These are phyloP conservation scores for Elymnias hypermnestra DNA, from an alignment of 1,140 invertebrate species.

Conservation along the genomic window DNA sequence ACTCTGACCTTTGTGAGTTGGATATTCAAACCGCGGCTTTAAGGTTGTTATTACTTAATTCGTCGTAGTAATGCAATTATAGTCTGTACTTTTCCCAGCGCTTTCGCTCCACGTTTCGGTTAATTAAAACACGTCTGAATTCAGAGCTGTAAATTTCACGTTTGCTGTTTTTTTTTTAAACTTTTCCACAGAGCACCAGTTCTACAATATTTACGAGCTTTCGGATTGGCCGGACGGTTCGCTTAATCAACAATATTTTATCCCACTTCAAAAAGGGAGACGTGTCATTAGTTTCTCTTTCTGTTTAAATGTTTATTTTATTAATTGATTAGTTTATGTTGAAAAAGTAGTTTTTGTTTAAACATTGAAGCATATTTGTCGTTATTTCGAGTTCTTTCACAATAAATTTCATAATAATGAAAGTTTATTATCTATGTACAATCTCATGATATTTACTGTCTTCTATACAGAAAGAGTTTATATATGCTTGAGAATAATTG, in stretches of 20 bases:
- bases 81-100: conserved; percentile 25
- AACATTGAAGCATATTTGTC: too few species aligned
- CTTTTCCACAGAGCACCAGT: conserved; percentile 70
- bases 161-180: conserved; percentile 56
- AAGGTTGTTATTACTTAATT: conserved; percentile 6
- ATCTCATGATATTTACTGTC: too few species aligned
- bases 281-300: background rate
- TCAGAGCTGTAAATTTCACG: conserved; percentile 63
- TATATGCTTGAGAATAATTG: too few species aligned
- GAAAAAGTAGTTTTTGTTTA: too few species aligned
- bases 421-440: too few species aligned
- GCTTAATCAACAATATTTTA: conserved; percentile 20
- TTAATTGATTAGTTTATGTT: too few species aligned
- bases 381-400: too few species aligned
- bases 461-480: too few species aligned
- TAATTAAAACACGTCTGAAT: conserved; percentile 70
- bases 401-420: too few species aligned
- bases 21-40: background rate
- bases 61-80: conserved; percentile 29
- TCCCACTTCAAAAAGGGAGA: background rate
- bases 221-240: conserved; percentile 34
- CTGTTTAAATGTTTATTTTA: too few species aligned
- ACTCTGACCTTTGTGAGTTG: too few species aligned
- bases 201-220: conserved; percentile 70
- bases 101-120: conserved; percentile 36